These are phyloP conservation scores for Drosophila setifemur DNA, from an alignment of 1,140 invertebrate species.

Conservation along the genomic window DNA sequence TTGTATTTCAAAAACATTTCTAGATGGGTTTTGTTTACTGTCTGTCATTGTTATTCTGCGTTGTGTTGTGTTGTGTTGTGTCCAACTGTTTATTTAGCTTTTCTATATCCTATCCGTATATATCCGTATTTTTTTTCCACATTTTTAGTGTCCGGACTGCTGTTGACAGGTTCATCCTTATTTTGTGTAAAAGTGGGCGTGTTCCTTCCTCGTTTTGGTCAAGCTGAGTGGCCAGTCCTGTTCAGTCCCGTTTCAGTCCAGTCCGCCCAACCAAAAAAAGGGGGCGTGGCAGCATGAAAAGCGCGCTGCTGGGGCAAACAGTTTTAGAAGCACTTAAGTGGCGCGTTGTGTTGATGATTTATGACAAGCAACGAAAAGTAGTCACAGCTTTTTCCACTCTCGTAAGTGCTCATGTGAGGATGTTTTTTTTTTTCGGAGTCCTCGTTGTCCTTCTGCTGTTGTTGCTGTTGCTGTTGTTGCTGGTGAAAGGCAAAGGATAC, in stretches of 20 bases:
- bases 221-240: constrained; percentile 47
- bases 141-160: constrained; percentile 30
- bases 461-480: constrained; percentile 31
- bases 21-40: constrained; percentile 47
- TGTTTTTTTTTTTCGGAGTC: not conserved
- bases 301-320: constrained; percentile 32
- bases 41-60: constrained; percentile 43
- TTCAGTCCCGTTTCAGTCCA: too few species aligned
- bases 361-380: constrained; percentile 55
- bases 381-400: constrained; percentile 15
- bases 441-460: constrained; percentile 7
- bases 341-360: constrained; percentile 77
- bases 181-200: constrained; percentile 55
- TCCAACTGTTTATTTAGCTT: constrained; percentile 46
- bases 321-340: constrained; percentile 79
- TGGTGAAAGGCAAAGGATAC: constrained; percentile 11
- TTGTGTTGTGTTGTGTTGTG: too few species aligned
- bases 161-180: constrained; percentile 53
- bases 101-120: too few species aligned
- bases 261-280: constrained; percentile 37
- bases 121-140: not conserved
- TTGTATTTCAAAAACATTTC: constrained; percentile 38
- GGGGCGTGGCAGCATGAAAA: constrained; percentile 50
- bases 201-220: not conserved
- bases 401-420: constrained; percentile 16